Conservation (phyloP, 2,113 vertebrate species). For the Hiodon tergisus region DNA sequence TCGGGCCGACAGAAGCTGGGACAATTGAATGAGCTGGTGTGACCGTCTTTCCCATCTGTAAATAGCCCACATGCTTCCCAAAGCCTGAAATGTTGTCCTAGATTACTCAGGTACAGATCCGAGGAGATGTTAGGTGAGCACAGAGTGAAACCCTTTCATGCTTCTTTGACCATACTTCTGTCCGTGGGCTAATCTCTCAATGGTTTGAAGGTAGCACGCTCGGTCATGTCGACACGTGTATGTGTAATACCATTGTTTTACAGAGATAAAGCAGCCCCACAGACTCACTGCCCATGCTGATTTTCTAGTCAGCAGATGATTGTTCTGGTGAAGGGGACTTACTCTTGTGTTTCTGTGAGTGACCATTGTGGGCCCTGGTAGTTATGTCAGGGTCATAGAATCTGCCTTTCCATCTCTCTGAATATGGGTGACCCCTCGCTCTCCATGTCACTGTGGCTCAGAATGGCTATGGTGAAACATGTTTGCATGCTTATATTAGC, state of each 20-base stretch:
- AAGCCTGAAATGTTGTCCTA: background rate
- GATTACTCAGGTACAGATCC: background rate
- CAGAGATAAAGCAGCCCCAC: background rate
- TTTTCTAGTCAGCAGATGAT: background rate
- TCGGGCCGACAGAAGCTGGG: too few species aligned
- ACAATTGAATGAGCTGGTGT: background rate
- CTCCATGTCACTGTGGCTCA: slow-evolving; percentile 57
- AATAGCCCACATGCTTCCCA: background rate
- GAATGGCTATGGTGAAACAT: slow-evolving; percentile 60
- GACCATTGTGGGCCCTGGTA: background rate
- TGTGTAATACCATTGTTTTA: too few species aligned
- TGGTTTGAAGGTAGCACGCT: too few species aligned
- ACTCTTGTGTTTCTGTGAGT: background rate
- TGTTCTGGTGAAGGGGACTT: background rate
- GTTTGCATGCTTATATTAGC: slow-evolving; percentile 74
- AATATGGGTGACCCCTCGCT: slow-evolving; percentile 34
- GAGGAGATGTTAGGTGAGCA: background rate
- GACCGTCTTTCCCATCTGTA: background rate
- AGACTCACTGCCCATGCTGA: background rate
- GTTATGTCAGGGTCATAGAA: background rate
- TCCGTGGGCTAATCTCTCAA: background rate
- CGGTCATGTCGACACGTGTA: too few species aligned
- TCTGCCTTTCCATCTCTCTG: slow-evolving; percentile 13
- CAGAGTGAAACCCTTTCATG: background rate
- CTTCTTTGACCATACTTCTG: background rate